Evolutionary conservation across 2,113 vertebrate species (phyloP).

Genomic region (Dermatemys mawii): DNA sequence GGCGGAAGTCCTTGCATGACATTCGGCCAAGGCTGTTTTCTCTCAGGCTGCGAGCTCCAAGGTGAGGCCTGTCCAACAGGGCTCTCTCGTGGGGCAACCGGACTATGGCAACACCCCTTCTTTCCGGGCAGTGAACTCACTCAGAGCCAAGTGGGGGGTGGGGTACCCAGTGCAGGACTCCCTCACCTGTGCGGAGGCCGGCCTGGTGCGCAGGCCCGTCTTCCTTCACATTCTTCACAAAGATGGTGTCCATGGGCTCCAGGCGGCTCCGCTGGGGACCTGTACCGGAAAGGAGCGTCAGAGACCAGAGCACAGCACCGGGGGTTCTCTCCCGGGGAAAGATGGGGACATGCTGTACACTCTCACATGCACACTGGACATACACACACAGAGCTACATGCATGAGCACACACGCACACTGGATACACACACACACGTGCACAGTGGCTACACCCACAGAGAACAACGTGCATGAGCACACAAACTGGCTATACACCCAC

Average conservation of each 20-base stretch:
- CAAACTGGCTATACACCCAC: too few relatives aligned
- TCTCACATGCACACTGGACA: background rate
- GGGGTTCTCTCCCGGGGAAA: too few relatives aligned
- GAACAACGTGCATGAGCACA: background rate
- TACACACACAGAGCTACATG: background rate
- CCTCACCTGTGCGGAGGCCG: slow-evolving; percentile 91
- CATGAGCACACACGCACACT: slow-evolving; percentile 7
- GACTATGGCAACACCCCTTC: background rate
- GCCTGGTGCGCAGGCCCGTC: slow-evolving; percentile 92
- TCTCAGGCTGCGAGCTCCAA: background rate
- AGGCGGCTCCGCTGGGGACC: slow-evolving; percentile 79
- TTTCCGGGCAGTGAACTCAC: too few relatives aligned
- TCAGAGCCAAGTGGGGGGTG: background rate
- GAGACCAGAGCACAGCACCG: background rate
- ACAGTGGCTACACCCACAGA: background rate
- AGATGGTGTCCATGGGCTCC: slow-evolving; percentile 99
- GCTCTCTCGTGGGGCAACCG: background rate
- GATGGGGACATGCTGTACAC: background rate
- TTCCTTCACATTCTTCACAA: slow-evolving; percentile 96
- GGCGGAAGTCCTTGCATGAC: too few relatives aligned
- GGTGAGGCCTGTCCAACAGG: background rate
- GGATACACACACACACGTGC: background rate
- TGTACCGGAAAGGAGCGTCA: slow-evolving; percentile 9
- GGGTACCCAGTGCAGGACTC: background rate
- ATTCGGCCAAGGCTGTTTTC: background rate